A percentile compares a stretch with the other conserved stretches of the same genome.
Evolutionary conservation across 2,797 vertebrate genomes (phyloP).

Genomic region (Coranthus polyacanthus): DNA sequence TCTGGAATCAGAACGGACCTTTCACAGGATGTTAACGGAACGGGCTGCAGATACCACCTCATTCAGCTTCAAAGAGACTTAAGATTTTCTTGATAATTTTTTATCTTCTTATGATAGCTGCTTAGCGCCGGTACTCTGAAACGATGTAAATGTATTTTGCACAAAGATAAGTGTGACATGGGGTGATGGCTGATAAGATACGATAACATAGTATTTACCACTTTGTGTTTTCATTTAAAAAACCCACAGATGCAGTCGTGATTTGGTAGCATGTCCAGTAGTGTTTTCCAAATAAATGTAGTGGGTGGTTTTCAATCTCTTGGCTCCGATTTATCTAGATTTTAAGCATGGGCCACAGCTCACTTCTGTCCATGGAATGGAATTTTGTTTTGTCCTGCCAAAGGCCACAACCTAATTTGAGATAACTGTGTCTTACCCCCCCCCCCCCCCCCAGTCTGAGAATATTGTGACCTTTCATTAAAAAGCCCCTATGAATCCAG

Average conservation of each 20-base stretch:
- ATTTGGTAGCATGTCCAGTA: neutral
- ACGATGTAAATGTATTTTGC: constrained; percentile 34
- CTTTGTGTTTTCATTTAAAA: constrained; percentile 22
- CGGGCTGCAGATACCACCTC: constrained; percentile 59
- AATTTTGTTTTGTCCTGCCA: constrained; percentile 71
- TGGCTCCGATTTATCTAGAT: constrained; percentile 54
- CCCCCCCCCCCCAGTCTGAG: constrained; percentile 50
- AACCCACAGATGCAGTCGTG: neutral
- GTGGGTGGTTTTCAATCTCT: constrained; percentile 21
- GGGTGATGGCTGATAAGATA: constrained; percentile 36
- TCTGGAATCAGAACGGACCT: constrained; percentile 57
- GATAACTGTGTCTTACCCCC: constrained; percentile 65
- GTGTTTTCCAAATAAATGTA: constrained; percentile 13
- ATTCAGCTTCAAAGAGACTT: constrained; percentile 63
- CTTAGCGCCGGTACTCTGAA: constrained; percentile 52
- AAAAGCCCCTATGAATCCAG: constrained; percentile 70
- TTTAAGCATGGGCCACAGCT: constrained; percentile 40
- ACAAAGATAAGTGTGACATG: constrained; percentile 30
- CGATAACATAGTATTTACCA: constrained; percentile 23
- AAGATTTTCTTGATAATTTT: constrained; percentile 50
- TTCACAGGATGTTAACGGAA: constrained; percentile 66
- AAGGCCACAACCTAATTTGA: constrained; percentile 77
- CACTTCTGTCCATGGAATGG: constrained; percentile 48
- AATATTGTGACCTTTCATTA: constrained; percentile 82
- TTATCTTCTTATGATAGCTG: constrained; percentile 47